Evolutionary conservation across 2,113 vertebrate genomes (phyloP).

Genomic region (Gallinago jamesoni): DNA sequence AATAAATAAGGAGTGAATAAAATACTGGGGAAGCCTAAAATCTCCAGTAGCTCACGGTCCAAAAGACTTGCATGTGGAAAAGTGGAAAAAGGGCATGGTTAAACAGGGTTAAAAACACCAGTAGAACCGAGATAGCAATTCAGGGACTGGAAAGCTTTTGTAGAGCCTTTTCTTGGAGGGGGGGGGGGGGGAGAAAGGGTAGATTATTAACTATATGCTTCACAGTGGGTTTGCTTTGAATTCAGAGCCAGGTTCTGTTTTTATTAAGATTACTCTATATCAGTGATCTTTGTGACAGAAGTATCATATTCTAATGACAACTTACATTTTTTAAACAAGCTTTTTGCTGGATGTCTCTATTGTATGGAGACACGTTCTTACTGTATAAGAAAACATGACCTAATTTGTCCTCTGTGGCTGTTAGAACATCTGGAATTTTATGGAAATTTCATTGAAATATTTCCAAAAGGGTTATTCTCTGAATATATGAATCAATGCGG

Average conservation of each 20-base stretch:
- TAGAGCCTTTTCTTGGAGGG: not conserved
- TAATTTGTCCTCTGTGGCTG: conserved; percentile 4
- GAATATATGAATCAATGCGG: not conserved
- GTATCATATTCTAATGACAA: not conserved
- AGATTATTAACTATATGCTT: not conserved
- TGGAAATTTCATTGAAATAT: not conserved
- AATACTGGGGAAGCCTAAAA: not conserved
- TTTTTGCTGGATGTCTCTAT: not conserved
- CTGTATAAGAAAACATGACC: not conserved
- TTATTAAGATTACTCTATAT: not conserved
- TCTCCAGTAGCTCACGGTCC: not conserved
- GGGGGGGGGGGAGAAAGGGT: not conserved
- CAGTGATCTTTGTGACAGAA: conserved; percentile 23
- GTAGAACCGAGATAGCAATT: not conserved
- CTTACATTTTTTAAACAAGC: not conserved
- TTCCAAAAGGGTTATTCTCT: not conserved
- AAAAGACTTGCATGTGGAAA: not conserved
- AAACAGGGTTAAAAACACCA: not conserved
- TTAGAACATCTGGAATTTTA: conserved; percentile 12
- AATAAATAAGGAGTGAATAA: not conserved
- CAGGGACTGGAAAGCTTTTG: not conserved
- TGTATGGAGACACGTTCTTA: not conserved
- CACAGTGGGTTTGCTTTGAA: not conserved
- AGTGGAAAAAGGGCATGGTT: not conserved
- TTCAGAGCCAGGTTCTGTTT: not conserved